Evolutionary conservation across 2,113 vertebrate species (phyloP).

Genomic region (Aphelocoma coerulescens): DNA sequence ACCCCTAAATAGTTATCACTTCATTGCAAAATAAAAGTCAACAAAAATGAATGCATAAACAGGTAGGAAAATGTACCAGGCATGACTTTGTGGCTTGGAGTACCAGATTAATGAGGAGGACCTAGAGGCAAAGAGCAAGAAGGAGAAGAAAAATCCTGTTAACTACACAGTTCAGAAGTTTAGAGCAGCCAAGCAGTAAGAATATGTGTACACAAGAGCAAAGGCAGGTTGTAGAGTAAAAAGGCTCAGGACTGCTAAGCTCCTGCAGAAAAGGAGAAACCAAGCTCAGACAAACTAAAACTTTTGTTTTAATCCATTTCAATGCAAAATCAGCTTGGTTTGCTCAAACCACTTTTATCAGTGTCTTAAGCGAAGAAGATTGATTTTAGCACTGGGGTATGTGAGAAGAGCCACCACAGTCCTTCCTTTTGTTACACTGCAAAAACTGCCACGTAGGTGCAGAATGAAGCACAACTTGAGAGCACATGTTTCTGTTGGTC

Average conservation of each 20-base stretch:
- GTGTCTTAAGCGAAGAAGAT: not conserved
- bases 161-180: not conserved
- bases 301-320: not conserved
- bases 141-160: not conserved
- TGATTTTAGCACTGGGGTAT: not conserved
- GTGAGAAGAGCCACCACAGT: not conserved
- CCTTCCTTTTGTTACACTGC: not conserved
- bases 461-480: not conserved
- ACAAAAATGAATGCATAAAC: not conserved
- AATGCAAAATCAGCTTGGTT: not conserved
- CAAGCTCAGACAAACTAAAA: not conserved
- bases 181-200: not conserved
- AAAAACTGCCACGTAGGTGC: not conserved
- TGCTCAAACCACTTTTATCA: not conserved
- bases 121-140: not conserved
- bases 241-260: not conserved
- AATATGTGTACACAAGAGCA: not conserved
- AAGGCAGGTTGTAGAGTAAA: not conserved
- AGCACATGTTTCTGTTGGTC: not conserved
- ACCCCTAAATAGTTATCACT: not conserved
- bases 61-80: not conserved
- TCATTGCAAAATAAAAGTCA: not conserved
- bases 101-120: not conserved
- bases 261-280: not conserved
- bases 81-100: not conserved